Percentiles rank a stretch among this genome's conserved stretches.
phyloP scores from a whole-genome alignment of 2,888 invertebrate genomes.

The Meganola albula region DNA sequence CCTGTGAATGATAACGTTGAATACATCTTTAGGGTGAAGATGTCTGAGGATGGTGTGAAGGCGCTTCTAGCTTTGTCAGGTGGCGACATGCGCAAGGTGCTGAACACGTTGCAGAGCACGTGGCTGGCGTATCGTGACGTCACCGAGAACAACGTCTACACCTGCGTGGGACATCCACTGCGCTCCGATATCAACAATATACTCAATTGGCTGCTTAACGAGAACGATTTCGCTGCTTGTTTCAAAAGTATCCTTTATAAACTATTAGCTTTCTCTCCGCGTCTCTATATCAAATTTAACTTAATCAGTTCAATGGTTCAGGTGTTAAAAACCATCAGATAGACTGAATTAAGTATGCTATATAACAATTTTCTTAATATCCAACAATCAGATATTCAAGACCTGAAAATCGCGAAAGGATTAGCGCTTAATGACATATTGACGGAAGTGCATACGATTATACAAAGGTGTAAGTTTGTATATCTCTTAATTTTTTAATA shows the following conservation, averaged over 20 bases:
- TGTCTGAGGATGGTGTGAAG: conserved; percentile 91
- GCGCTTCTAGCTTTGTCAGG: conserved; percentile 93
- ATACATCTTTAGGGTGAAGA: conserved; percentile 81
- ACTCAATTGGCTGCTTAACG: conserved; percentile 90
- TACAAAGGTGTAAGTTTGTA: conserved; percentile 91
- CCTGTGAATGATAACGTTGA: too few relatives aligned
- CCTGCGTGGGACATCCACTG: conserved; percentile 97
- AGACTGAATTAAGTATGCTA: neutral
- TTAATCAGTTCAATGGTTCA: neutral
- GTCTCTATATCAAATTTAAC: too few relatives aligned
- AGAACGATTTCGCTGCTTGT: conserved; percentile 84
- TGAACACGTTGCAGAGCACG: conserved; percentile 98
- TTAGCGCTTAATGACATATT: conserved; percentile 95
- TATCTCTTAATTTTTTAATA: too few relatives aligned
- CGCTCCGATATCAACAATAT: conserved; percentile 92
- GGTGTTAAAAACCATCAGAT: neutral
- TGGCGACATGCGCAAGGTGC: conserved; percentile 98
- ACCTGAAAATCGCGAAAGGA: conserved; percentile 92
- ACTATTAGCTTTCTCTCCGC: too few relatives aligned
- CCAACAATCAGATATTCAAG: conserved; percentile 81
- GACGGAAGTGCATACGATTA: conserved; percentile 90
- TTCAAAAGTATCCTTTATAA: conserved; percentile 86
- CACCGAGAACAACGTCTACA: conserved; percentile 93
- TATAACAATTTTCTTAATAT: conserved; percentile 16
- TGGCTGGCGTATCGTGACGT: conserved; percentile 94